Evolutionary conservation across 2,113 vertebrate genomes (phyloP).

Genomic region (Mugil cephalus): DNA sequence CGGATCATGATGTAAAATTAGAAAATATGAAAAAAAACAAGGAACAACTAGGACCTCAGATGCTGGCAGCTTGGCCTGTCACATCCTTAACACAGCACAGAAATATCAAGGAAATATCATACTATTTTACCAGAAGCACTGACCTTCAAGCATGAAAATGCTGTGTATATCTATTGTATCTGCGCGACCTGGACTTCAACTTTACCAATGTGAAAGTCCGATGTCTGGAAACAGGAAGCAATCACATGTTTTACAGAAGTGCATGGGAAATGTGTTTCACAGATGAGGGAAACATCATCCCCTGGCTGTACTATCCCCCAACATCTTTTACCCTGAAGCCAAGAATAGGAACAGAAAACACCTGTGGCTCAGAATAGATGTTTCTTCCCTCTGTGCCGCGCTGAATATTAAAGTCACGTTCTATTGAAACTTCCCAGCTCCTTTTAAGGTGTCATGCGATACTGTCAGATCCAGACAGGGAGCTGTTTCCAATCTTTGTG

Average conservation of each 20-base stretch:
- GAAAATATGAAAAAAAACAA: too few species aligned
- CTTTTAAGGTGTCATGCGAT: constrained; percentile 10
- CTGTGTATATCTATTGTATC: background rate
- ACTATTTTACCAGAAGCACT: background rate
- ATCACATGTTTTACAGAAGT: constrained; percentile 47
- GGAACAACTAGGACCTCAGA: too few species aligned
- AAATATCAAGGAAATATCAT: background rate
- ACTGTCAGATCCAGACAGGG: constrained; percentile 25
- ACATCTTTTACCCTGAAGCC: constrained; percentile 16
- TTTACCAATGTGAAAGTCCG: constrained; percentile 6
- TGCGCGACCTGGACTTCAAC: constrained; percentile 20
- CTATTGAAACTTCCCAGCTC: background rate
- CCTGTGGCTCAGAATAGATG: constrained; percentile 36
- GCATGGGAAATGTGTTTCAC: constrained; percentile 59
- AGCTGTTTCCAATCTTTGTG: constrained; percentile 46
- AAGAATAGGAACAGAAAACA: constrained; percentile 54
- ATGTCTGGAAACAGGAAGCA: constrained; percentile 13
- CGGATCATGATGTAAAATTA: too few species aligned
- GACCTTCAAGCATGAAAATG: background rate
- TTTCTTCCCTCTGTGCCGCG: background rate
- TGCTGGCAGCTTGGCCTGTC: too few species aligned
- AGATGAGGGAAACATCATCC: constrained; percentile 59
- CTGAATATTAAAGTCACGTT: background rate
- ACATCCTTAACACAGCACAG: background rate
- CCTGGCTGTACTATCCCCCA: background rate